Evolutionary conservation across 2,113 vertebrate species (phyloP).

Genomic region (Sander vitreus): DNA sequence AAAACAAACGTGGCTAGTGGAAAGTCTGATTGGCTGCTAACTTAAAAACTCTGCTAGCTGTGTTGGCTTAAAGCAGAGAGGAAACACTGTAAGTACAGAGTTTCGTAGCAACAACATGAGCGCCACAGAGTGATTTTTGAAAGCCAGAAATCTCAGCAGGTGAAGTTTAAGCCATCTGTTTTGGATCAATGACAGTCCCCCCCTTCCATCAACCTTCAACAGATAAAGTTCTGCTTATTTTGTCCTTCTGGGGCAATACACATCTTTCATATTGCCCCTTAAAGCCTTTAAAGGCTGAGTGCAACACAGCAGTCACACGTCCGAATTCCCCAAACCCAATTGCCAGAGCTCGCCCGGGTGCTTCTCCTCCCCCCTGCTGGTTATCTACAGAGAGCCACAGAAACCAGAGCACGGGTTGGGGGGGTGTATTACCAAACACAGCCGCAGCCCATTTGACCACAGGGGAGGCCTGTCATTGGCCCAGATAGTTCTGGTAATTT

Average conservation of each 20-base stretch:
- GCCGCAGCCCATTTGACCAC: slow-evolving; percentile 78
- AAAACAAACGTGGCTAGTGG: too few relatives aligned
- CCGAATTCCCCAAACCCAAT: slow-evolving; percentile 38
- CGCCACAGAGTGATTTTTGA: neutral
- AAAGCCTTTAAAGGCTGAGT: slow-evolving; percentile 51
- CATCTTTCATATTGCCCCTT: slow-evolving; percentile 4
- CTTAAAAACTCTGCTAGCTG: too few relatives aligned
- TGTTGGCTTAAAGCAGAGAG: too few relatives aligned
- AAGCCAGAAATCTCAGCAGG: slow-evolving; percentile 1
- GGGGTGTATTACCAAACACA: slow-evolving; percentile 57
- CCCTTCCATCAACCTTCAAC: neutral
- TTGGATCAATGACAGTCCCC: neutral
- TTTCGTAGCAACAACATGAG: neutral
- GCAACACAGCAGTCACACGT: slow-evolving; percentile 38
- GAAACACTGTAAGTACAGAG: too few relatives aligned
- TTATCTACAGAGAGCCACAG: slow-evolving; percentile 68
- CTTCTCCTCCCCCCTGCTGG: slow-evolving; percentile 69
- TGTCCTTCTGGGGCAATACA: neutral
- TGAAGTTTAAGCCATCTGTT: neutral
- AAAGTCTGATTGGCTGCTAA: too few relatives aligned
- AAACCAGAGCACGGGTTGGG: slow-evolving; percentile 1
- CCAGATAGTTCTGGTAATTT: slow-evolving; percentile 88
- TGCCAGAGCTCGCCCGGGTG: slow-evolving; percentile 43
- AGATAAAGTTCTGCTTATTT: slow-evolving; percentile 4
- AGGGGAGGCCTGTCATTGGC: slow-evolving; percentile 84